Percentiles rank a stretch among this genome's conserved stretches.
These are phyloP conservation scores for Gallinago paraguaiae DNA, from an alignment of 2,113 vertebrate species.

Conservation along the genomic window DNA sequence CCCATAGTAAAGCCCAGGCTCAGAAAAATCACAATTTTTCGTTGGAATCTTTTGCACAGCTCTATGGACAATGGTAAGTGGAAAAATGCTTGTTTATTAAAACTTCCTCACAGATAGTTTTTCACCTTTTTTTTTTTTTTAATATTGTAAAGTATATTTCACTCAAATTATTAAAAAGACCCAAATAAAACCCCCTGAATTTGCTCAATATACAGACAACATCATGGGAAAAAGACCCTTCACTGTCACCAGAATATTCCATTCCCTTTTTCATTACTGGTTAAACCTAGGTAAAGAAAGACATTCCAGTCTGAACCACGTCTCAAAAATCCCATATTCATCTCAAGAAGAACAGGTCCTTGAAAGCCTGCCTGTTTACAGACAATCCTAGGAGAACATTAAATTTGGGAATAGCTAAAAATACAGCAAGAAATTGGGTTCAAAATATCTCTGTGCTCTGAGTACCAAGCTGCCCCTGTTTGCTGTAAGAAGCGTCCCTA, in stretches of 20 bases:
- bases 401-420: background rate
- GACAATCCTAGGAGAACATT: background rate
- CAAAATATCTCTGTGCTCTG: background rate
- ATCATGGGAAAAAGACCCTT: fast-evolving
- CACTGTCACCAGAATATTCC: background rate
- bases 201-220: background rate
- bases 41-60: background rate
- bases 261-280: background rate
- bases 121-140: background rate
- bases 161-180: background rate
- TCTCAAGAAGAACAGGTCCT: background rate
- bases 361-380: background rate
- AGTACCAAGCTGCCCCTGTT: background rate
- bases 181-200: fast-evolving
- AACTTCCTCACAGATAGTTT: background rate
- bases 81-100: background rate
- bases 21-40: background rate
- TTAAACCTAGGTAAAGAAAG: background rate
- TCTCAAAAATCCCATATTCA: background rate
- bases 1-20: background rate
- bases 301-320: background rate
- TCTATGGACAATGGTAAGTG: background rate
- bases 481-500: background rate
- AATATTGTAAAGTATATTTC: background rate
- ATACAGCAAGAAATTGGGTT: background rate